These are phyloP conservation scores for Hecatera dysodea DNA, from an alignment of 2,888 invertebrate species.

Conservation along the genomic window DNA sequence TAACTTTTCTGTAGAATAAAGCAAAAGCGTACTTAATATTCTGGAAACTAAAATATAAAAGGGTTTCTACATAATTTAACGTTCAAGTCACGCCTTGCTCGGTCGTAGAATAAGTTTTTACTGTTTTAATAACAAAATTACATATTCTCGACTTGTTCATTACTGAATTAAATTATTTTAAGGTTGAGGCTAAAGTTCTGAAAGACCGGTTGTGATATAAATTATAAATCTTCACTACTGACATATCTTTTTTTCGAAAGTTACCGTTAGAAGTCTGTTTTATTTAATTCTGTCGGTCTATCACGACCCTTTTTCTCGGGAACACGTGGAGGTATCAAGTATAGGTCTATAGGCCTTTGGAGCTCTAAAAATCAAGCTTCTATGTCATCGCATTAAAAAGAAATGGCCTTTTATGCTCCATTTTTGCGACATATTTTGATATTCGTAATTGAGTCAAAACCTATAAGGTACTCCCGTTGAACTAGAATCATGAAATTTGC, in stretches of 20 bases:
- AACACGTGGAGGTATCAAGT: no score
- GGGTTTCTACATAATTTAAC: constrained; percentile 44
- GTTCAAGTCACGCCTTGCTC: constrained; percentile 26
- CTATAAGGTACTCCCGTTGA: no score
- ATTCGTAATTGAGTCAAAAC: no score
- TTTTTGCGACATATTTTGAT: no score
- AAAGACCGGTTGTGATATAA: constrained; percentile 7
- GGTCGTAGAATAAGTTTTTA: constrained; percentile 33
- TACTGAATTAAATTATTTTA: constrained; percentile 33
- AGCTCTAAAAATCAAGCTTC: no score
- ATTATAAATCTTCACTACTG: constrained; percentile 12
- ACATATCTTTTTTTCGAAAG: neutral
- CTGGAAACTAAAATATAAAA: constrained; percentile 50
- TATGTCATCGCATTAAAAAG: no score
- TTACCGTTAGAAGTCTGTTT: neutral
- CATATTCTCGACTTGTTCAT: constrained; percentile 47
- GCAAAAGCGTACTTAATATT: constrained; percentile 44
- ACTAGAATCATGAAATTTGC: no score
- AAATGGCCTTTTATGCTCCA: no score
- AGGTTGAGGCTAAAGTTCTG: constrained; percentile 7
- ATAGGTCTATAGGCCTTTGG: no score
- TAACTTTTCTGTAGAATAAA: constrained; percentile 27
- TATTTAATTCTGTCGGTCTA: no score
- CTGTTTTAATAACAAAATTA: constrained; percentile 46
- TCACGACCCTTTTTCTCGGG: no score